phyloP scores from a whole-genome alignment of 1,140 invertebrate species.

The Orchesella cincta region DNA sequence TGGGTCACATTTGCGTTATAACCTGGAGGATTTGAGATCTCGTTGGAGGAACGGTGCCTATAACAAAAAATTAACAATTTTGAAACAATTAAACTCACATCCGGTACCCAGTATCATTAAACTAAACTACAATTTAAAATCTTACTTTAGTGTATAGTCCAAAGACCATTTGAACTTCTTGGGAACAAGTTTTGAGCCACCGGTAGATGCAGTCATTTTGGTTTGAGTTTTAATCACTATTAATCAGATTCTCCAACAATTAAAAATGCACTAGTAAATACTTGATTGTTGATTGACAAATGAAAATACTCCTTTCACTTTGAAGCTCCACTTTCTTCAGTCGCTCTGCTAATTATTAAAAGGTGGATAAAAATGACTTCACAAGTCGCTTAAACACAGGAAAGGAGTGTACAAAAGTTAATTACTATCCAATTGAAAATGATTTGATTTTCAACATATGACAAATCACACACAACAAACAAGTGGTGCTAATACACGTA shows the following conservation, averaged over 20 bases:
- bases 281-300: background rate
- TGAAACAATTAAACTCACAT: background rate
- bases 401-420: background rate
- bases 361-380: background rate
- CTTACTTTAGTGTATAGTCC: constrained; percentile 50
- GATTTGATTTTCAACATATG: background rate
- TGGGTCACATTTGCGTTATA: constrained; percentile 72
- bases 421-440: background rate
- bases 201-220: background rate
- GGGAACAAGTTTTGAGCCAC: constrained; percentile 29
- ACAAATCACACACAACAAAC: too few species aligned
- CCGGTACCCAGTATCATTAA: background rate
- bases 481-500: too few species aligned
- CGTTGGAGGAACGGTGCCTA: constrained; percentile 47
- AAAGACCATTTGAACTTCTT: constrained; percentile 53
- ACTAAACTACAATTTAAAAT: constrained; percentile 16
- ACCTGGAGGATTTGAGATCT: constrained; percentile 77
- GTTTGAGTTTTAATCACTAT: background rate
- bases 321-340: background rate
- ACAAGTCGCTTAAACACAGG: background rate
- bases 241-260: background rate
- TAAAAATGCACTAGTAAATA: background rate
- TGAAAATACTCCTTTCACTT: background rate
- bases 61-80: background rate
- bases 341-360: background rate